These are phyloP conservation scores for Drosophila putrida DNA, from an alignment of 2,888 invertebrate genomes.

Conservation along the genomic window DNA sequence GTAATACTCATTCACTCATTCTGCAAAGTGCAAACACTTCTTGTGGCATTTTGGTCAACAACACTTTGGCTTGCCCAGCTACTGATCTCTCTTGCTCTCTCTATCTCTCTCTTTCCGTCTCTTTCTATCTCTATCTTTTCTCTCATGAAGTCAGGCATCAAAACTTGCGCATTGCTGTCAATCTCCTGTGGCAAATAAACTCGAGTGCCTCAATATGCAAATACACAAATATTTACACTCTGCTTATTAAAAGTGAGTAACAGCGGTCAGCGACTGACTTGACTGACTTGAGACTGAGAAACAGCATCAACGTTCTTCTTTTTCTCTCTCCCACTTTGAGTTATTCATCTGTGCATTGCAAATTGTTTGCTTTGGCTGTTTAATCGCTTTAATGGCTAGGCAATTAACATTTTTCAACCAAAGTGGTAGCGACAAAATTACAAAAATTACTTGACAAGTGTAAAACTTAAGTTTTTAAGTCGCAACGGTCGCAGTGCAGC, in stretches of 20 bases:
- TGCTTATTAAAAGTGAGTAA: slow-evolving; percentile 81
- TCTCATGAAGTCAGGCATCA: slow-evolving; percentile 61
- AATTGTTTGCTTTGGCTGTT: slow-evolving; percentile 73
- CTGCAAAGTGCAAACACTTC: slow-evolving; percentile 63
- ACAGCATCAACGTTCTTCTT: slow-evolving; percentile 33
- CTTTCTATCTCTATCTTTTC: slow-evolving; percentile 25
- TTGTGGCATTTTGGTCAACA: slow-evolving; percentile 66
- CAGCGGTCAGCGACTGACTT: slow-evolving; percentile 64
- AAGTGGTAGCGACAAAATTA: slow-evolving; percentile 35
- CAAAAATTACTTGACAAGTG: slow-evolving; percentile 20
- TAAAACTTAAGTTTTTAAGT: slow-evolving; percentile 24
- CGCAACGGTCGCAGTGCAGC: slow-evolving; percentile 15
- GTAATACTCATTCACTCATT: slow-evolving; percentile 14
- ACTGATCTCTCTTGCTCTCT: slow-evolving; percentile 55
- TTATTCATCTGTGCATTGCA: slow-evolving; percentile 56
- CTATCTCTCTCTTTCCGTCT: slow-evolving; percentile 17
- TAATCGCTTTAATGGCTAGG: slow-evolving; percentile 79
- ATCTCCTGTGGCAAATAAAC: slow-evolving; percentile 80
- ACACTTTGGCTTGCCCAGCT: slow-evolving; percentile 65
- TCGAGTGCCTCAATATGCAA: slow-evolving; percentile 76
- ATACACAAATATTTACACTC: slow-evolving; percentile 76
- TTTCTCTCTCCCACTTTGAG: slow-evolving; percentile 33
- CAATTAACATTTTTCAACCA: slow-evolving; percentile 66
- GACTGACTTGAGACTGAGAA: slow-evolving; percentile 40
- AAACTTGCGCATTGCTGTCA: slow-evolving; percentile 68